Base-by-base conservation (phyloP, 2,113 vertebrate genomes). In the Halichoeres trimaculatus region DNA sequence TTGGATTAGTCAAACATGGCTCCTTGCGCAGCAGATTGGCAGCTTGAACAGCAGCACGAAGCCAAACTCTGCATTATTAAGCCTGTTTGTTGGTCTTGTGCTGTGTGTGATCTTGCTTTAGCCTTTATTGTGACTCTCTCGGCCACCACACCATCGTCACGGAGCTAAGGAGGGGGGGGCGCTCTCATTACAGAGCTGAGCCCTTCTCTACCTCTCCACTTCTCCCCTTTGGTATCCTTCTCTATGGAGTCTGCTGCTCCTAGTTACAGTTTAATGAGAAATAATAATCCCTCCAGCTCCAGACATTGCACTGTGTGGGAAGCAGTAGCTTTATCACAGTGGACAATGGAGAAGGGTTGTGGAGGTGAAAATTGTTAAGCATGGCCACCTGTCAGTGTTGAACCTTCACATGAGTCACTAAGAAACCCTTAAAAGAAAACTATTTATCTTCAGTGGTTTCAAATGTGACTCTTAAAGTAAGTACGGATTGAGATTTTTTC, bases 1-100 rank as follows among this genome's bases (percentile, higher is more conserved):
- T 87, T 80, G 82, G 83, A 92, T 90, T 90, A 88, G 83, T 88
- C 78, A 85, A 89, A 87, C 84, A 87, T 80, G 81, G 65, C 72
- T 84, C 66, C 55, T 78, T 77, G 68, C 75, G 24, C 86, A 74
- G 78, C 54, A 63, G 84, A 92, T 36, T 91, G 88, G 87, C 89
- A 89, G 77, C 62, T 55, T 60, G 45, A 84, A 80, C 71, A 78
- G 65, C 71, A 76, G 70, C 24, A 68, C 58, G 47, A 57, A 75
- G 59, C 54, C 41, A 64, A 60, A 75, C 73, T 72, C 73, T 78
- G 64, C 74, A 86, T 80, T 89, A 82, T 87, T 85, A 81, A 80
- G 60, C 54, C 35, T 77, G 68, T 85, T 85, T 84, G 77, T 59
- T 61, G 76, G 52, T 78, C 45, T 75, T 80, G 34, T 60, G 63